Evolutionary conservation across 2,888 invertebrate genomes (phyloP), one percentile per base, ranked within the genome.

Genomic region (Pristionchus mayeri): DNA sequence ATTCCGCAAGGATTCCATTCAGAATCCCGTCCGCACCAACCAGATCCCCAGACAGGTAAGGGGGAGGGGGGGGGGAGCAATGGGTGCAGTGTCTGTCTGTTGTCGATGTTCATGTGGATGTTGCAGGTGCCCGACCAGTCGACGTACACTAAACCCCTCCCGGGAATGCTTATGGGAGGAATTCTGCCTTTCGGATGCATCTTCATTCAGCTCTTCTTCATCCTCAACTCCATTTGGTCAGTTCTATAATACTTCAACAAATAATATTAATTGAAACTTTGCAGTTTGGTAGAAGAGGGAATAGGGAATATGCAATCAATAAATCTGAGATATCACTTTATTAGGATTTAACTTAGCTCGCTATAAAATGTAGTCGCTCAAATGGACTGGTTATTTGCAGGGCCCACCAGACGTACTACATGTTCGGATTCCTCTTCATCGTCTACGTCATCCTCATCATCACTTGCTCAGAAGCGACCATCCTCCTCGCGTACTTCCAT

Each of bases 121-220:
- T 80, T 54, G 37, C 27, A 63, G 76, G 98, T 99, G 91, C 99
- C 99, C 0, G 98, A 98, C 92, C 98, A 98, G 94, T 97, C 97
- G n/a, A 95, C 98, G 92, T 99, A 99, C 94, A 98, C 98, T 0
- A 96, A 93, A 86, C 94, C 98, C 0, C 94, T 98, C 85, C 98
- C 98, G 27, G 98, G 98, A 80, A 96, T 97, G 89, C 94, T 98
- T 79, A 98, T 99, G 98, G 98, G 98, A 11, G 89, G 99, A 60
- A 97, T 99, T 79, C 94, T 99, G 91, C 99, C 99, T 1, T 99
- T 99, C 93, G 98, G 97, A 60, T 97, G 97, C 93, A 97, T 98
- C 93, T 99, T 99, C 94, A 98, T 99, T 91, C 98, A 99, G 93
- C 95, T 99, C 40, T 99, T 98, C 95, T 99, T 99, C 94, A 99